Percentiles rank a stretch among this genome's conserved stretches.
phyloP scores from a whole-genome alignment of 2,888 invertebrate species.

The Lasioglossum pauxillum region DNA sequence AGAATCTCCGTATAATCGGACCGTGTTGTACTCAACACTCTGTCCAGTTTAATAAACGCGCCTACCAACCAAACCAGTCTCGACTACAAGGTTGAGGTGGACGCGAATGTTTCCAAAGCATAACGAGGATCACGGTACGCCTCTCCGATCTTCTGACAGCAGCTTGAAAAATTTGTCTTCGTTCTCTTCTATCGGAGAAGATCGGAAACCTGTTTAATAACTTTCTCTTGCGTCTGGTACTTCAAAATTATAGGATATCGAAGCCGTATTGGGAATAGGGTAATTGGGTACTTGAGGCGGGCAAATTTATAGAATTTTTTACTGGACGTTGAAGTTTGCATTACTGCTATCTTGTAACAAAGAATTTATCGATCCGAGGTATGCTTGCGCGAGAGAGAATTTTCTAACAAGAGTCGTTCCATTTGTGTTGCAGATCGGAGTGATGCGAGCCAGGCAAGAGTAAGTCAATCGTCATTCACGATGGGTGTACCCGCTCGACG shows the following conservation, averaged over 20 bases:
- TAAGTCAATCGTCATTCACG: slow-evolving; percentile 69
- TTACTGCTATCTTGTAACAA: background rate
- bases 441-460: slow-evolving; percentile 75
- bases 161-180: background rate
- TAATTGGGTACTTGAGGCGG: background rate
- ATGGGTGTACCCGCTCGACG: slow-evolving; percentile 75
- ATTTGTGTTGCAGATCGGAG: slow-evolving; percentile 77
- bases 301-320: background rate
- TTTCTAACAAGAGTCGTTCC: background rate
- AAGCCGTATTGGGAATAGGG: background rate
- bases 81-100: background rate
- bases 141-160: background rate
- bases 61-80: slow-evolving; percentile 2
- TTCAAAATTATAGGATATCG: background rate
- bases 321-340: background rate
- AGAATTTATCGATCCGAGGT: background rate
- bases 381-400: background rate
- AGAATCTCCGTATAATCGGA: background rate
- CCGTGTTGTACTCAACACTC: background rate
- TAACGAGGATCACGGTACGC: background rate
- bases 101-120: background rate
- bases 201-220: slow-evolving; percentile 5
- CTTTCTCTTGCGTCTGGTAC: background rate
- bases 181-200: background rate
- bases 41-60: background rate